These are phyloP conservation scores for Heliothis virescens DNA, from an alignment of 1,140 invertebrate genomes.

Conservation along the genomic window DNA sequence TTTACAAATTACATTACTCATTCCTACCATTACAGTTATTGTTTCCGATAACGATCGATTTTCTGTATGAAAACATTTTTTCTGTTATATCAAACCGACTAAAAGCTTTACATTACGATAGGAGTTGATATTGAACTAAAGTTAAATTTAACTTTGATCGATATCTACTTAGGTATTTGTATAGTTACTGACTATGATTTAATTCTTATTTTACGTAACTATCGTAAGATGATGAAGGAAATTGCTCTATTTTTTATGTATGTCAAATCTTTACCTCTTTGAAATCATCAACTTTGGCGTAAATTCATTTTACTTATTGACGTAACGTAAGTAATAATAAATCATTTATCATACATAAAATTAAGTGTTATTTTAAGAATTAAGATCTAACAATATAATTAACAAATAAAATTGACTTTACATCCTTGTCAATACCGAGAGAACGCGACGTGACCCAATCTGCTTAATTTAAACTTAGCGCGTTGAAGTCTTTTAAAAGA, in stretches of 20 bases:
- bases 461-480: slow-evolving; percentile 51
- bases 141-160: too few relatives aligned
- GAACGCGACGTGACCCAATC: background rate
- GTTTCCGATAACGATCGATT: background rate
- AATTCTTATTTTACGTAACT: too few relatives aligned
- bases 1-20: background rate
- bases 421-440: background rate
- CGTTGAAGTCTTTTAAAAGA: slow-evolving; percentile 82
- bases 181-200: too few relatives aligned
- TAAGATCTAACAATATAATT: background rate
- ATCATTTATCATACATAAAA: too few relatives aligned
- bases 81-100: background rate
- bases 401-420: background rate
- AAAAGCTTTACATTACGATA: background rate
- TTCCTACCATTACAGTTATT: background rate
- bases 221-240: too few relatives aligned
- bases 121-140: too few relatives aligned
- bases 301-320: too few relatives aligned
- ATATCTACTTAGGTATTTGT: too few relatives aligned
- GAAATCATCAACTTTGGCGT: too few relatives aligned
- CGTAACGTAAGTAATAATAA: too few relatives aligned
- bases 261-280: too few relatives aligned
- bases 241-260: too few relatives aligned
- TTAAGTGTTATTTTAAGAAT: background rate
- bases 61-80: background rate